Conservation (phyloP, 2,797 vertebrate species). For the Lepilemur ruficaudatus region DNA sequence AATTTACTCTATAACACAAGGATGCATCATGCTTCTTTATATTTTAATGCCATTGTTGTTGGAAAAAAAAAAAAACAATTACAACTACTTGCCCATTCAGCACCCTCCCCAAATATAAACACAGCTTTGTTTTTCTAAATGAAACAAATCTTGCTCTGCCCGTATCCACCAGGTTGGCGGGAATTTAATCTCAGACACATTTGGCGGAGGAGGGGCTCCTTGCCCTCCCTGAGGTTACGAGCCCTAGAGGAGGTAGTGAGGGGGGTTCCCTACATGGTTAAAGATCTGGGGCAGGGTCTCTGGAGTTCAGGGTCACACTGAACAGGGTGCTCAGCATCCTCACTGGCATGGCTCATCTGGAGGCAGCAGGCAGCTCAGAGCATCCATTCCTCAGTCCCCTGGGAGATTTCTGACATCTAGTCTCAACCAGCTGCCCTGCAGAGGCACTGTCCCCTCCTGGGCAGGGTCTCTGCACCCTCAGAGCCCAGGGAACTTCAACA, state of each 20-base stretch:
- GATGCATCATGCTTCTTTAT: neutral
- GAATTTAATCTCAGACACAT: constrained; percentile 3
- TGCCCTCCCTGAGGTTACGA: neutral
- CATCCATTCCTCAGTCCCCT: neutral
- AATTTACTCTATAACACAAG: neutral
- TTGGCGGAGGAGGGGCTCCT: neutral
- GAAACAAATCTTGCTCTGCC: neutral
- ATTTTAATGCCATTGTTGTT: neutral
- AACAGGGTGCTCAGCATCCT: neutral
- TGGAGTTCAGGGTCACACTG: neutral
- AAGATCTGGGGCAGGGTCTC: neutral
- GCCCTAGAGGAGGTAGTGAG: neutral
- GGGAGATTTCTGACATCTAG: neutral
- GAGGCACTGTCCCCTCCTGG: neutral
- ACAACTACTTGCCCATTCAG: neutral
- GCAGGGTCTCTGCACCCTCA: neutral
- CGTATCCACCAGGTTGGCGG: neutral
- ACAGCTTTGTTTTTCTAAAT: constrained; percentile 1
- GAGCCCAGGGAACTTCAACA: neutral
- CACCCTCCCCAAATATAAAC: neutral
- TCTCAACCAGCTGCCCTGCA: neutral
- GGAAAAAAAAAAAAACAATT: neutral
- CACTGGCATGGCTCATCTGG: neutral
- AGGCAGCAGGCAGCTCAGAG: neutral
- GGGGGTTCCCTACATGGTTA: neutral